Evolutionary conservation across 2,113 vertebrate species (phyloP), one percentile per base, ranked within the genome.

Genomic region (Cygnus atratus): DNA sequence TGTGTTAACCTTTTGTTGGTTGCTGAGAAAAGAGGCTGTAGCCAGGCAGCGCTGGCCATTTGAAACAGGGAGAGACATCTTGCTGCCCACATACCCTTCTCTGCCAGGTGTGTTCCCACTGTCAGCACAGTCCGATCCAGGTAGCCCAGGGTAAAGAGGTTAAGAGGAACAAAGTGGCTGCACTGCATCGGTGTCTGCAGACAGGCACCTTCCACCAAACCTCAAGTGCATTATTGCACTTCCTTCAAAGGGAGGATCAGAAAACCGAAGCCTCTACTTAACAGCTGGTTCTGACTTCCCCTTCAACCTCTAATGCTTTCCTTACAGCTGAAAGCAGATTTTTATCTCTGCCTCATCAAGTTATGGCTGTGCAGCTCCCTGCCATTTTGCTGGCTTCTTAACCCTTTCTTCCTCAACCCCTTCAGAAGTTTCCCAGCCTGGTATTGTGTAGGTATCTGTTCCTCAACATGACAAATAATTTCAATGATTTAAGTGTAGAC

Each of bases 261-360:
- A 87, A 72, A 87, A 66, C 48, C 6, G 3, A 87, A 88, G 77
- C 70, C 70, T 92, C 73, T 78, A 24, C 73, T 84, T 78, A 46
- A 22, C 63, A 78, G 65, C 89, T 82, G 80, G 7, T 50, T 81
- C 65, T 77, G 29, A 65, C 33, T 89, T 82, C 62, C 83, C 66
- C 26, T 57, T 75, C 93, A 57, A 68, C 70, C 74, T 91, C 87
- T 25, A 22, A 52, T 87, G 65, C 72, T 29, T 94, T 91, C 66
- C 61, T 78, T 84, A 72, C 80, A 89, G 33, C 71, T 89, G 84
- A 95, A 96, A 92, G 95, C 84, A 95, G 95, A 96, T 96, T 96
- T 96, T 93, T 92, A 93, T 97, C 94, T 94, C 71, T 52, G 77
- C 74, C 48, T 91, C 66, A 78, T 78, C 91, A 82, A 57, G 76